Base-by-base conservation (phyloP, 2,113 vertebrate genomes). In the Phyllostomus discolor region DNA sequence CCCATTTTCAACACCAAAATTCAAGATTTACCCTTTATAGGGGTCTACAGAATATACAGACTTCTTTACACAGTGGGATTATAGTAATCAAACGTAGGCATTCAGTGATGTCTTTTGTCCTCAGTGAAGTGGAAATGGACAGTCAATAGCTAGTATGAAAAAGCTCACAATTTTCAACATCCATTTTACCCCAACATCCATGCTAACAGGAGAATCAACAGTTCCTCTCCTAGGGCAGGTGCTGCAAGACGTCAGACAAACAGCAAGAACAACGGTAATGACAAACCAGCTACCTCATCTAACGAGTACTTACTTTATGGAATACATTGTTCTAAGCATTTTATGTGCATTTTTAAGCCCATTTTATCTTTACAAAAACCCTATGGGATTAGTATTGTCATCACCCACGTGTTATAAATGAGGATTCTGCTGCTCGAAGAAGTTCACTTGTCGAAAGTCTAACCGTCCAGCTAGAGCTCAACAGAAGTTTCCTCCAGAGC, bases 81-180 rank as follows among this genome's bases (percentile, higher is more conserved):
- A 72, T 64, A 76, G 67, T 17, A 92, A 92, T 62, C 33, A 91
- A 95, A 96, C 66, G 66, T 52, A 85, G 92, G 46, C 22, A 88
- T n/a, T 88, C 22, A 41, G 5, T 43, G 66, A 66, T 38, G 8
- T 70, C 43, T 90, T 84, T 88, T 41, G 79, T 90, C 17, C 35
- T 88, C 33, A 75, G 35, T 50, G 10, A 94, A 82, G 62, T 28
- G 88, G 62, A 96, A 92, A 54, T 78, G 19, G 7, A 88, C 11
- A 76, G 33, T 89, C 67, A 95, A 87, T 54, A 90, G 64, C n/a
- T 76, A 66, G 31, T 24, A 82, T 72, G 52, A 89, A 24, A 93
- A 97, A 93, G 94, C 28, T 35, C 24, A 41, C 9, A 94, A 35
- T 83, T 83, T 93, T 83, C 69, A 97, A 93, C 22, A 75, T 84